Percentiles rank a stretch among this genome's conserved stretches.
These are phyloP conservation scores for Apomyelois bistriatella DNA, from an alignment of 2,888 invertebrate genomes.

Conservation along the genomic window DNA sequence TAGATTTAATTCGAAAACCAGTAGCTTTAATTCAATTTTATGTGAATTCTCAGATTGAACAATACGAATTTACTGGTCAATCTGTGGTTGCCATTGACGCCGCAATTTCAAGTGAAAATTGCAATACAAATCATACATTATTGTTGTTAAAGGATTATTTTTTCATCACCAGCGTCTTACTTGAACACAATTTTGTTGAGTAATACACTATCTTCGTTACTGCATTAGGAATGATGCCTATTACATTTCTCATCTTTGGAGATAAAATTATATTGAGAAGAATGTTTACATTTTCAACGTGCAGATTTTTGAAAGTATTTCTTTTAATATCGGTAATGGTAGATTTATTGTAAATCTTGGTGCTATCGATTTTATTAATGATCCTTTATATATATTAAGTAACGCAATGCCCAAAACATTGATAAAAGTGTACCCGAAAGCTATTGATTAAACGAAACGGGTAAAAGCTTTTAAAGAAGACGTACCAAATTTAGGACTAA, in stretches of 20 bases:
- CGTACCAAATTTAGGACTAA: constrained; percentile 5
- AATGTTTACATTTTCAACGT: not conserved
- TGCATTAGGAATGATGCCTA: constrained; percentile 1
- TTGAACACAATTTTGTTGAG: constrained; percentile 2
- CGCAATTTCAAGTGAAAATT: constrained; percentile 66
- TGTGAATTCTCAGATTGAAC: constrained; percentile 36
- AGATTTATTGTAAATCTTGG: not conserved
- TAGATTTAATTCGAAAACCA: constrained; percentile 10
- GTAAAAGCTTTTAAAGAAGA: constrained; percentile 5
- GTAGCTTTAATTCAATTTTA: constrained; percentile 31
- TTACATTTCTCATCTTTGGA: constrained; percentile 9
- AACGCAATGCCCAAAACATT: constrained; percentile 5
- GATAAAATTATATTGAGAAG: not conserved
- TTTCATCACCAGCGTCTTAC: not conserved
- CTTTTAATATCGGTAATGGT: not conserved
- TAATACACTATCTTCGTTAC: constrained; percentile 5
- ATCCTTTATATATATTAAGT: not conserved
- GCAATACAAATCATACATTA: constrained; percentile 37
- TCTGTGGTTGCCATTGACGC: constrained; percentile 43
- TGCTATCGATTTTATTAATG: not conserved
- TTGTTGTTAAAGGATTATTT: constrained; percentile 7
- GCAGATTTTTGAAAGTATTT: not conserved
- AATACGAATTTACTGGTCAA: constrained; percentile 29
- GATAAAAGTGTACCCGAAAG: not conserved
- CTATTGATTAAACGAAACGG: not conserved